Evolutionary conservation across 2,113 vertebrate species (phyloP).

Genomic region (Sturnira hondurensis): DNA sequence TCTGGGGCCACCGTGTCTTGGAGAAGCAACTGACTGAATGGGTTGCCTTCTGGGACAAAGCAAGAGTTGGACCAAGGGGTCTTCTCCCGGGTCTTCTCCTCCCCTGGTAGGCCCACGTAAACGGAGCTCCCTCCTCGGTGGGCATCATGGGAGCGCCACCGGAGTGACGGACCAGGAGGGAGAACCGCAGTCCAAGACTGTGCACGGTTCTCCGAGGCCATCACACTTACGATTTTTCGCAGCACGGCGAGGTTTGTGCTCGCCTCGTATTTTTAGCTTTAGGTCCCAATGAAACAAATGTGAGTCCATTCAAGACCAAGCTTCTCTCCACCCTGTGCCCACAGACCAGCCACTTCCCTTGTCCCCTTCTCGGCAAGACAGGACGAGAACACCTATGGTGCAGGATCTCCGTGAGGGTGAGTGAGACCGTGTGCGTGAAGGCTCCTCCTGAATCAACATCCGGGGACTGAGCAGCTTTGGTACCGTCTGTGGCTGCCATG

Average conservation of each 20-base stretch:
- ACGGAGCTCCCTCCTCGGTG: neutral
- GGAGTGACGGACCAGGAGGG: neutral
- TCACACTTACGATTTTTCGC: neutral
- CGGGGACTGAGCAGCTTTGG: neutral
- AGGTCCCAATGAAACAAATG: neutral
- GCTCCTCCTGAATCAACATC: neutral
- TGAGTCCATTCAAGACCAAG: neutral
- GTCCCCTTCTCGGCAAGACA: too few relatives aligned
- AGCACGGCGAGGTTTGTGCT: neutral
- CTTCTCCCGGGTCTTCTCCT: neutral
- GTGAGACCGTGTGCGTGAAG: neutral
- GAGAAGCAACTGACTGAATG: neutral
- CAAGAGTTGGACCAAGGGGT: too few relatives aligned
- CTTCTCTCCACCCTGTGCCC: neutral
- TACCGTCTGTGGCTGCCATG: conserved; percentile 49
- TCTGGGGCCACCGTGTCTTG: neutral
- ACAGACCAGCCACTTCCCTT: too few relatives aligned
- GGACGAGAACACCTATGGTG: too few relatives aligned
- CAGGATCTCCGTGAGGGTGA: neutral
- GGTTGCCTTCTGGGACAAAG: neutral
- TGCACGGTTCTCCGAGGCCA: too few relatives aligned
- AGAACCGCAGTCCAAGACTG: too few relatives aligned
- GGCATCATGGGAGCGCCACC: neutral
- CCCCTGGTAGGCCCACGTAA: neutral
- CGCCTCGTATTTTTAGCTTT: neutral